Evolutionary conservation across 2,113 vertebrate species (phyloP).

Genomic region (Pituophis catenifer): DNA sequence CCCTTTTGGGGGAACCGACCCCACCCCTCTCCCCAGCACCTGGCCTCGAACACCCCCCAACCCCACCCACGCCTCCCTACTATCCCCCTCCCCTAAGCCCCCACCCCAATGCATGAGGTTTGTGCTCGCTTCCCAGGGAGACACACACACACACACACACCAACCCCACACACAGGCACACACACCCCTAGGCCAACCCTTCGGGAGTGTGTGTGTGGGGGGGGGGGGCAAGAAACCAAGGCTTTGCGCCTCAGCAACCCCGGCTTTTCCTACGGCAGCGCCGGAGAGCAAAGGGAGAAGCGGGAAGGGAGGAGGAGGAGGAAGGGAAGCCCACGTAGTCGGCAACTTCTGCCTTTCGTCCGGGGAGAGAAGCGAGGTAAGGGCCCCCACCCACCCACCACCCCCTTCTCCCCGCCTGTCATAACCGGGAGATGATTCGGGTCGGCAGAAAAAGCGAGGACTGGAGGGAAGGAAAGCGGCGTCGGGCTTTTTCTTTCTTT

Average conservation of each 20-base stretch:
- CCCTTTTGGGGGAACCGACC: no score
- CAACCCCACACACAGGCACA: background rate
- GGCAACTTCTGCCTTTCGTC: background rate
- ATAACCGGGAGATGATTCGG: background rate
- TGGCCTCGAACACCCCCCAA: no score
- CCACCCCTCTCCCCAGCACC: no score
- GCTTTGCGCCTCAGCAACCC: background rate
- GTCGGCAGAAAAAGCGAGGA: background rate
- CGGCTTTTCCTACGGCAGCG: background rate
- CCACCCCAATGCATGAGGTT: no score
- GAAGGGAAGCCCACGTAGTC: background rate
- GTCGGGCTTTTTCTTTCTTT: background rate
- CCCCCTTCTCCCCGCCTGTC: background rate
- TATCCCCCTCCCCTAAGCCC: no score
- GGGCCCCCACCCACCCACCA: no score
- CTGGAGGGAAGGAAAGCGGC: background rate
- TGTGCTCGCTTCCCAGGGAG: no score
- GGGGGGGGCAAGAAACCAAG: background rate
- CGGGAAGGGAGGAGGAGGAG: background rate
- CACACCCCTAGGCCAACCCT: background rate
- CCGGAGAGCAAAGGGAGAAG: background rate
- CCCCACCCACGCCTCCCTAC: no score
- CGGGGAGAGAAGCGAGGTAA: background rate
- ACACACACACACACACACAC: no score
- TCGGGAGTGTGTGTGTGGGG: background rate